Evolutionary conservation across 2,113 vertebrate species (phyloP), one percentile per base, ranked within the genome.

Genomic region (Tupaia chinensis): DNA sequence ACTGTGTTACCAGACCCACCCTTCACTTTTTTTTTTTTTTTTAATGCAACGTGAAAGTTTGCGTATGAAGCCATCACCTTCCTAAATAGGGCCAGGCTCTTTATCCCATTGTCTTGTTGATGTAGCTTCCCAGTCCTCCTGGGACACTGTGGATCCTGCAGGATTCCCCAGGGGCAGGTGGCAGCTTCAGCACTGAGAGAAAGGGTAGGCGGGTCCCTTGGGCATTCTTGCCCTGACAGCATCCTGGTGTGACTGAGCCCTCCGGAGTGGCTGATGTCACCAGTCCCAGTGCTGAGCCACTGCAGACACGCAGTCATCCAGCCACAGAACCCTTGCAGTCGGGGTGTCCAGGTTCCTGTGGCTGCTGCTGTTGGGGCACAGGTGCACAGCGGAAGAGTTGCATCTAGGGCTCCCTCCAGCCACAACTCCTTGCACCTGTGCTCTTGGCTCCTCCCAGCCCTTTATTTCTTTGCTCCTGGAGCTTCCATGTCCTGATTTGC

Each of bases 261-360:
- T n/a, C 25, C 14, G 58, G 19, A 87, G 60, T 9, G 27, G 54
- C 32, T 16, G 61, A 5, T 69, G 53, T 56, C 20, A 25, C 7
- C 58, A 70, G 61, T 83, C 29, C 63, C 17, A 1, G 70, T 32
- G 44, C 60, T 32, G 66, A 23, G 25, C 32, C 61, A 9, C 6
- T 2, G 5, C 12, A 11, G 29, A 23, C 23, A 63, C 2, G 56
- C 63, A n/a, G 56, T 44, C 44, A 44, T 44, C 44, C 27, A 53
- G 63, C 13, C n/a, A 9, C 8, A 27, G 58, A 58, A 12, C 53
- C 7, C n/a, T 56, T 4, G 10, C 29, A 34, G 4, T 2, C 4
- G 4, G 4, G 4, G 14, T 1, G 0, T 2, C 8, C 11, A 3
- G 14, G 10, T 17, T n/a, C 54, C 60, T 13, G 44, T 11, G 32